Base-by-base conservation (phyloP, 2,113 vertebrate species). In the Tetrax tetrax region DNA sequence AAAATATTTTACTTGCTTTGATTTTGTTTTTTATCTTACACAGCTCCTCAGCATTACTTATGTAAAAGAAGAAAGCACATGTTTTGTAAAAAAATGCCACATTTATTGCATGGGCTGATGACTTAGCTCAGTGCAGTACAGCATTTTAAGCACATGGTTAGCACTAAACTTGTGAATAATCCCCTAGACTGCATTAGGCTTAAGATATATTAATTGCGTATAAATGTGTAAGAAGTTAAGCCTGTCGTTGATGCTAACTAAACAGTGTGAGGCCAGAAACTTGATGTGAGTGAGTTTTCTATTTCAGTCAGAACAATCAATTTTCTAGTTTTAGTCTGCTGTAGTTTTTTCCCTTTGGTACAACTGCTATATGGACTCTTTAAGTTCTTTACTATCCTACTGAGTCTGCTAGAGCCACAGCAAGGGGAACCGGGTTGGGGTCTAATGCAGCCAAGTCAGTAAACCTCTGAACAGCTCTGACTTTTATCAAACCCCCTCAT, bases 11-110 rank as follows among this genome's bases (percentile, higher is more conserved):
- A 7, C 38, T 65, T 86, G 31, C 17, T 87, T 76, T 12, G 2
- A 15, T 78, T 69, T 63, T 2, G 1, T 21, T 90, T 71, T 83
- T 47, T 68, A 48, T 61, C 29, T 74, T 69, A 2, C 0, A 0
- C 66, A 48, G 10, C 17, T 90, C 19, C 14, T 86, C 38, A 59
- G 13, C 11, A 10, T 87, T 70, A 48, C 16, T 38, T 66, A 38
- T 5, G 7, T 56, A 65, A 82, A 83, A 80, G 65, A 90, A 60
- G 63, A 83, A 72, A 76, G 24, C 15, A 9, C 2, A 2, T 75
- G 6, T 53, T 59, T 80, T 50, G 50, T 61, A 75, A 81, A 75
- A 76, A 90, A 87, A 85, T 71, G 56, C 9, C 37, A 60, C 21
- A 10, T 84, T 78, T 82, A 31, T 50, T 94, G 10, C n/a, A 38